phyloP scores from a whole-genome alignment of 2,113 vertebrate genomes.

The Grammomys surdaster region DNA sequence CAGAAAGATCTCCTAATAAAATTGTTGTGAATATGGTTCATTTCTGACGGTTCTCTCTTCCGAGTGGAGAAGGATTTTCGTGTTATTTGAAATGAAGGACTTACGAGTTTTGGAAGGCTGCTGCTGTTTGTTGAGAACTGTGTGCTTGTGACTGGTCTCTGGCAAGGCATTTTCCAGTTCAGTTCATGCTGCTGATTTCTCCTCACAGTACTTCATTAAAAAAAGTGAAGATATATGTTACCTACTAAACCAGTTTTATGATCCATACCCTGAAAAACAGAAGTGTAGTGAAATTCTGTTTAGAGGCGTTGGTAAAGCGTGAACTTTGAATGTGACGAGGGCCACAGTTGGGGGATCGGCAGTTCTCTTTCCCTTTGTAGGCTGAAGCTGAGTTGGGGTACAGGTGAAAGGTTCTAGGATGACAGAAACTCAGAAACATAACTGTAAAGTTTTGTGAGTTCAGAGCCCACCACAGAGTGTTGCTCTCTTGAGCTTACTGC shows the following conservation, averaged over 20 bases:
- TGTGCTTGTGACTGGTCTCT: not conserved
- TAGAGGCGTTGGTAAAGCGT: conserved; percentile 22
- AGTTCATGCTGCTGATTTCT: not conserved
- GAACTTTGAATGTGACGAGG: not conserved
- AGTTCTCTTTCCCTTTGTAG: not conserved
- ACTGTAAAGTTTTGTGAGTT: not conserved
- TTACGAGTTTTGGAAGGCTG: not conserved
- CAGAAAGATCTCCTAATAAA: not conserved
- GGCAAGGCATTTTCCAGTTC: not conserved
- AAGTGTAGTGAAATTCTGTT: conserved; percentile 33
- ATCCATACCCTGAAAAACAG: not conserved
- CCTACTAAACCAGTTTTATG: conserved; percentile 27
- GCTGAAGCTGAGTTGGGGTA: not conserved
- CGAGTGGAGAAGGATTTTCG: not conserved
- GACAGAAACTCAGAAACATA: not conserved
- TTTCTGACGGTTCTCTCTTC: not conserved
- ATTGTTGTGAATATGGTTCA: not conserved
- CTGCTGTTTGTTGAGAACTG: not conserved
- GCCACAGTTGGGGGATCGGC: not conserved
- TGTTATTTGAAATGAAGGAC: not conserved
- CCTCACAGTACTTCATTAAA: not conserved
- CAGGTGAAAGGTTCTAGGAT: not conserved
- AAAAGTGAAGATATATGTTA: not conserved
- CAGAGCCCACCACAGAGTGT: not conserved
- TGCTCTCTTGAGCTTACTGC: not conserved